Percentiles rank a stretch among this genome's conserved stretches.
These are phyloP conservation scores for Nibea albiflora DNA, from an alignment of 2,113 vertebrate species.

Conservation along the genomic window DNA sequence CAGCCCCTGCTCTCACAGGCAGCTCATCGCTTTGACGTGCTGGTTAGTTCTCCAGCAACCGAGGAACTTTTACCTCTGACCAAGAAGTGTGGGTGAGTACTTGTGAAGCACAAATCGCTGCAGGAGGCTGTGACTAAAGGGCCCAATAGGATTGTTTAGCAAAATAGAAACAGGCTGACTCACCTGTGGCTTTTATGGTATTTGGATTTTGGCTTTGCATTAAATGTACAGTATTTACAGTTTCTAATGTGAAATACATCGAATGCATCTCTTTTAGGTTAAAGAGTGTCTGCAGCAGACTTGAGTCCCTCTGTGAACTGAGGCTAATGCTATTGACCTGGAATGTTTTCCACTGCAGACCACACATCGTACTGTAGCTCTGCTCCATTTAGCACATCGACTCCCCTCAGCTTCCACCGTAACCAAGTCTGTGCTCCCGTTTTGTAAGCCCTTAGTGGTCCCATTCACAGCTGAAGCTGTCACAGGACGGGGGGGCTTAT, in stretches of 20 bases:
- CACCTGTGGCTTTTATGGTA: slow-evolving; percentile 10
- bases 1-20: slow-evolving; percentile 58
- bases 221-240: slow-evolving; percentile 1
- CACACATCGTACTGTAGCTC: slow-evolving; percentile 41
- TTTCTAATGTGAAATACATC: not conserved
- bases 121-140: slow-evolving; percentile 52
- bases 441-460: slow-evolving; percentile 50
- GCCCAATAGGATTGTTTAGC: slow-evolving; percentile 33
- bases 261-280: not conserved
- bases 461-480: slow-evolving; percentile 52
- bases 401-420: slow-evolving; percentile 23
- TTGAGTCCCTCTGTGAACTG: slow-evolving; percentile 13
- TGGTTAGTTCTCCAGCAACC: slow-evolving; percentile 59
- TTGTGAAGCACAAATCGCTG: slow-evolving; percentile 36
- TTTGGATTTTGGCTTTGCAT: not conserved
- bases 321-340: slow-evolving; percentile 51
- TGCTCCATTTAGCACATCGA: slow-evolving; percentile 60
- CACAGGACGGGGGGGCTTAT: slow-evolving; percentile 34
- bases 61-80: slow-evolving; percentile 63
- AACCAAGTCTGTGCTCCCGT: slow-evolving; percentile 27
- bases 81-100: slow-evolving; percentile 55
- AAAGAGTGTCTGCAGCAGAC: not conserved
- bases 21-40: slow-evolving; percentile 78
- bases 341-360: slow-evolving; percentile 45
- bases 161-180: slow-evolving; percentile 48